These are phyloP conservation scores for Nylanderia fulva DNA, from an alignment of 1,140 invertebrate species.

Conservation along the genomic window DNA sequence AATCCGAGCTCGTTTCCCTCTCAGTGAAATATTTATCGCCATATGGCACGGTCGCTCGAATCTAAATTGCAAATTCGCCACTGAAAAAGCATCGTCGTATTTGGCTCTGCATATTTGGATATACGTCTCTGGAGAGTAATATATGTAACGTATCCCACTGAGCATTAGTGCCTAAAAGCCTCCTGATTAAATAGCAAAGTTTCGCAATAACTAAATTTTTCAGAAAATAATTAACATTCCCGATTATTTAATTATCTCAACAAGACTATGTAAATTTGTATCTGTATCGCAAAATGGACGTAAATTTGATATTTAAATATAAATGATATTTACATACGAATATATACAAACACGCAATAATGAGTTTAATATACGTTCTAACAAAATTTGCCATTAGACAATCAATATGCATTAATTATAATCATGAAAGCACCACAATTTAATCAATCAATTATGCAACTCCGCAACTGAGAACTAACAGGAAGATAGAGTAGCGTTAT, in stretches of 20 bases:
- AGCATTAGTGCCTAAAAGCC: constrained; percentile 14
- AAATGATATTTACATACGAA: neutral
- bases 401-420: constrained; percentile 69
- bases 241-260: neutral
- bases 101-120: constrained; percentile 31
- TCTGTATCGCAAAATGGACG: no score
- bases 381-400: constrained; percentile 65
- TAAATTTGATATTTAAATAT: neutral
- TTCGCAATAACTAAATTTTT: neutral
- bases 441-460: constrained; percentile 73
- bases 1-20: constrained; percentile 42
- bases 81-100: constrained; percentile 50
- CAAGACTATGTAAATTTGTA: neutral
- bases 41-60: constrained; percentile 43
- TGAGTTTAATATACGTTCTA: constrained; percentile 67
- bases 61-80: constrained; percentile 57
- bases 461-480: constrained; percentile 48
- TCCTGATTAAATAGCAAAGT: constrained; percentile 9
- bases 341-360: constrained; percentile 30
- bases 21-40: constrained; percentile 49
- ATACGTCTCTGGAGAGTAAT: constrained; percentile 25
- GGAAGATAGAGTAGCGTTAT: constrained; percentile 27
- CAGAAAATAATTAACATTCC: neutral
- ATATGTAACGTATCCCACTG: neutral
- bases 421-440: constrained; percentile 58